Base-by-base conservation (phyloP, 2,797 vertebrate species). In the Pterois miles region DNA sequence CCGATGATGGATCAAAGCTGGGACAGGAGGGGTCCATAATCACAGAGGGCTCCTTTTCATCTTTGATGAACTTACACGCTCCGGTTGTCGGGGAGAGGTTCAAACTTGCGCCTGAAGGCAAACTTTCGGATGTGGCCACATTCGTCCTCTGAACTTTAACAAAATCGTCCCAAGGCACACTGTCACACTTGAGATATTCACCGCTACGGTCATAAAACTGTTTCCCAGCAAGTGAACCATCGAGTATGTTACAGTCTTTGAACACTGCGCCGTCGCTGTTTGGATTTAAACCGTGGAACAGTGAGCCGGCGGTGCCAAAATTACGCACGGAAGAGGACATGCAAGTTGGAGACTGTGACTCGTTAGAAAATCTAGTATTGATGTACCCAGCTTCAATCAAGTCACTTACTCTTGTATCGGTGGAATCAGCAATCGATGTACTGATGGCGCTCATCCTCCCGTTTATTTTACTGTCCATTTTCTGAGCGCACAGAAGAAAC, bases 11-110 rank as follows among this genome's bases (percentile, higher is more conserved):
- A 0, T 91, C 86, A 6, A 95, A 93, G 33, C 54, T 83, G 22
- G 87, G 48, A 66, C 82, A 83, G 1, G 80, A 27, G 0, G 70
- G 59, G 13, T 93, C 82, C 86, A 92, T 92, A 4, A 95, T 94
- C 65, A 90, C 84, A 9, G 90, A 82, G 0, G 89, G 90, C 38
- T 95, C 92, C 10, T 91, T 89, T 14, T 96, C 95, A 66, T 94
- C 92, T 60, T 95, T 95, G 53, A 96, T 94, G 74, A 92, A 94
- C 46, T 92, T 94, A 23, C 80, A 91, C 1, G 81, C 76, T 4
- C 36, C 88, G 3, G 75, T 1, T 0, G 78, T 31, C 1, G 87
- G 72, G 31, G 88, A 46, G 23, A 87, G 67, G 10, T 57, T 82
- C 1, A 63, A 23, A 63, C 22, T 65, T 12, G 70, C 70, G n/a